Evolutionary conservation across 2,888 invertebrate genomes (phyloP), one percentile per base, ranked within the genome.

Genomic region (Volucella zonaria): DNA sequence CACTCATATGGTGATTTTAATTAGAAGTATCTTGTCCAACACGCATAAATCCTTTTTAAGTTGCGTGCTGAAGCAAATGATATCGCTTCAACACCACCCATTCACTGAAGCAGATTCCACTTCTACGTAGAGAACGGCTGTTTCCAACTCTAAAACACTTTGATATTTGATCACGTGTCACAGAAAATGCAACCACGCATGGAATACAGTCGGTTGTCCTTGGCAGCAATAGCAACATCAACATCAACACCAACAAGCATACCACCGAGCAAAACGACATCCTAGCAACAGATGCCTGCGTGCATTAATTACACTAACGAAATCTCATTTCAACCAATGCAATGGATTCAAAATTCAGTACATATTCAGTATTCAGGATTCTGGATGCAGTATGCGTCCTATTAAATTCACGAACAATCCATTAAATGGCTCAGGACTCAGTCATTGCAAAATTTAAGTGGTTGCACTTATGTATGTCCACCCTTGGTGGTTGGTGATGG

Each of bases 81-180:
- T 58, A 74, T 67, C 73, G 61, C 31, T 68, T 59, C 52, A 43
- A 43, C 68, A 18, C 4, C 14, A n/a, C 15, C 47, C 54, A 59
- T 75, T 54, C 47, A 40, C 56, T 6, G 15, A 15, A 47, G 59
- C 51, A 40, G 56, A 3, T 62, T 31, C 12, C 11, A 14, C 40
- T 59, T 3, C 15, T 11, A 23, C 18, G 3, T 23, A 23, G 12
- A 18, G 66, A 42, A 23, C 56, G 45, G 38, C 23, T 61, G 45
- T 38, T 54, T n/a, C 52, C 31, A 67, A 61, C 42, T 52, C 51
- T 14, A 78, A 42, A 80, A 73, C 81, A 77, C 85, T 85, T 85
- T 85, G 85, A 85, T 85, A 81, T 85, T 85, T 85, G 85, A 85
- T 85, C 85, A 85, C 85, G 85, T 85, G 85, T 77, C 85, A 68